Percentiles rank a stretch among this genome's conserved stretches.
These are phyloP conservation scores for Aphelinus certus DNA, from an alignment of 1,140 invertebrate species.

Conservation along the genomic window DNA sequence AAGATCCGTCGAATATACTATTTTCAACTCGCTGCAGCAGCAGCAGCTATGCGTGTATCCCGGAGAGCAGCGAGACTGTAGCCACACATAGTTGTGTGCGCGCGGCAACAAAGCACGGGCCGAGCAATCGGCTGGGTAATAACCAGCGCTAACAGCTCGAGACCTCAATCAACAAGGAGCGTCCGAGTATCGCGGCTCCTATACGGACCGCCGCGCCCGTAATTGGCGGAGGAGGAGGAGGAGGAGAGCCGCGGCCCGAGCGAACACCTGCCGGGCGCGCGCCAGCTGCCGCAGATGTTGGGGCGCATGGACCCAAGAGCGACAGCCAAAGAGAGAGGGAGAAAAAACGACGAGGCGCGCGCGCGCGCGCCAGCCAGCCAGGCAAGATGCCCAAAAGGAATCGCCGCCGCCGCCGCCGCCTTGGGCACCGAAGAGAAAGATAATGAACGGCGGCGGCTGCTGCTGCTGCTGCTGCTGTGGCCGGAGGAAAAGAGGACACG, in stretches of 20 bases:
- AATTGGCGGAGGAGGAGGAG: neutral
- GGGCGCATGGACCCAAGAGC: slow-evolving; percentile 54
- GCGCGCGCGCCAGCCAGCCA: slow-evolving; percentile 36
- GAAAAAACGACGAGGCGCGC: slow-evolving; percentile 54
- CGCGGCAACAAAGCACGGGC: slow-evolving; percentile 58
- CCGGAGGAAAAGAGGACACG: slow-evolving; percentile 26
- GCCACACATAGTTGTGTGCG: too few species aligned
- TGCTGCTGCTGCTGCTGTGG: too few species aligned
- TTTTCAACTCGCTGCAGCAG: neutral
- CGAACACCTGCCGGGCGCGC: slow-evolving; percentile 56
- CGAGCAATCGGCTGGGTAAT: slow-evolving; percentile 54
- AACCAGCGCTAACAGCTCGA: too few species aligned
- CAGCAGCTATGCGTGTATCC: slow-evolving; percentile 1
- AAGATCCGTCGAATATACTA: neutral
- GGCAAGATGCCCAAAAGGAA: too few species aligned
- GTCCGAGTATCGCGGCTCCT: too few species aligned
- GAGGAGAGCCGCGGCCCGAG: neutral
- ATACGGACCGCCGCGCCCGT: too few species aligned
- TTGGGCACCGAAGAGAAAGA: slow-evolving; percentile 12
- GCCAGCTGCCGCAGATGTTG: slow-evolving; percentile 66
- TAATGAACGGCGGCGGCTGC: slow-evolving; percentile 17
- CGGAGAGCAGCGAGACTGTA: neutral
- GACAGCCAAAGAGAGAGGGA: slow-evolving; percentile 46
- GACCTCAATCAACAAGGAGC: too few species aligned
- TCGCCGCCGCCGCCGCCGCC: neutral